These are phyloP conservation scores for Catotricha subobsoleta DNA, from an alignment of 2,888 invertebrate species.

Conservation along the genomic window DNA sequence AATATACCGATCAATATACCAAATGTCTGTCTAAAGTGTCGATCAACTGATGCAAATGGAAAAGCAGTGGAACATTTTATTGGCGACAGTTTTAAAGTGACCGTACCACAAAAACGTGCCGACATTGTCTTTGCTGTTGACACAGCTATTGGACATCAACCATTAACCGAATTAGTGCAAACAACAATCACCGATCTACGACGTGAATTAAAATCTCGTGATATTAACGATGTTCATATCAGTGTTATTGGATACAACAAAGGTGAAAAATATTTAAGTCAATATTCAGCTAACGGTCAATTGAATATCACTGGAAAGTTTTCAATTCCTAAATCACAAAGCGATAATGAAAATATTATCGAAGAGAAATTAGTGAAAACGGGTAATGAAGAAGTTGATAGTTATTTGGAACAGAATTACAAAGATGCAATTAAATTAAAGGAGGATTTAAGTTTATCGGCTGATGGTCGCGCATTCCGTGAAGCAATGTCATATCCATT, in stretches of 20 bases:
- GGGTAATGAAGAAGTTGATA: slow-evolving; percentile 17
- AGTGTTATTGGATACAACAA: slow-evolving; percentile 41
- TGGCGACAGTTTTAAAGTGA: slow-evolving; percentile 45
- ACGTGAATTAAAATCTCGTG: slow-evolving; percentile 21
- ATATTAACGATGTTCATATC: slow-evolving; percentile 36
- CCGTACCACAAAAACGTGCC: slow-evolving; percentile 52
- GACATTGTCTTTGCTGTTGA: slow-evolving; percentile 69
- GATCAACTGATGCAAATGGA: slow-evolving; percentile 11
- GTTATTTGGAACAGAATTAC: slow-evolving; percentile 13
- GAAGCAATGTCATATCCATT: slow-evolving; percentile 50
- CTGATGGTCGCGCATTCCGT: slow-evolving; percentile 43
- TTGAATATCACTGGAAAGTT: slow-evolving; percentile 34
- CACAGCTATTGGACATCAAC: slow-evolving; percentile 25
- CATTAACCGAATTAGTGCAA: slow-evolving; percentile 16
- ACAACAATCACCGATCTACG: slow-evolving; percentile 21
- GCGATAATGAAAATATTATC: slow-evolving; percentile 13
- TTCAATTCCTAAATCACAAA: slow-evolving; percentile 16
- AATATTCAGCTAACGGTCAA: slow-evolving; percentile 35
- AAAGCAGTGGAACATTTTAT: slow-evolving; percentile 30
- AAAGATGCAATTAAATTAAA: slow-evolving; percentile 19
- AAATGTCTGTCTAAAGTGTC: slow-evolving; percentile 39
- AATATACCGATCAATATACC: slow-evolving; percentile 46
- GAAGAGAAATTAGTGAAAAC: slow-evolving; percentile 11
- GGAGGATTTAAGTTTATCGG: slow-evolving; percentile 31
- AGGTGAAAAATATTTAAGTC: slow-evolving; percentile 34